These are phyloP conservation scores for Alca torda DNA, from an alignment of 2,797 vertebrate species.

Conservation along the genomic window DNA sequence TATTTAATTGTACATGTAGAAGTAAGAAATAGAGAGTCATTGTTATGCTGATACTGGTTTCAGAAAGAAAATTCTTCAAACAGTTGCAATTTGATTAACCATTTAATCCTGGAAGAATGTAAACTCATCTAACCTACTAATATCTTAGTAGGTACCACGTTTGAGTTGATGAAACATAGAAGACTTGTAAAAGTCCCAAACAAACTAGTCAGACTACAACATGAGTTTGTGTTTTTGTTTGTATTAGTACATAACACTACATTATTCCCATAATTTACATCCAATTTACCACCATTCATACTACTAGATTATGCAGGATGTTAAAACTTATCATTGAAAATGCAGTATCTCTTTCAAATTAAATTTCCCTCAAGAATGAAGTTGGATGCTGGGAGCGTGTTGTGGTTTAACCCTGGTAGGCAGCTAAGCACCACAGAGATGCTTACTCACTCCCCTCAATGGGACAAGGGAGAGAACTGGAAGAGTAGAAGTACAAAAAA, in stretches of 20 bases:
- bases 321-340: not conserved
- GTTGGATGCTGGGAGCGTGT: not conserved
- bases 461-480: not conserved
- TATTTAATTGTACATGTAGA: not conserved
- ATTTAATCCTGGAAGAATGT: not conserved
- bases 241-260: not conserved
- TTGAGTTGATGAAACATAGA: not conserved
- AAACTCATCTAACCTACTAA: not conserved
- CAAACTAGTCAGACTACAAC: not conserved
- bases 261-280: not conserved
- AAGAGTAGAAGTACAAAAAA: not conserved
- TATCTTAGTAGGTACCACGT: not conserved
- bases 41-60: not conserved
- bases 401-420: not conserved
- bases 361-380: not conserved
- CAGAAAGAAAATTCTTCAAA: not conserved
- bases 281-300: not conserved
- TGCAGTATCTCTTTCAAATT: not conserved
- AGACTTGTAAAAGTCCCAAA: not conserved
- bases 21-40: not conserved
- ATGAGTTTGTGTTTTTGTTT: not conserved
- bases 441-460: rapidly evolving
- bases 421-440: not conserved
- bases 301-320: not conserved
- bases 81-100: not conserved